These are phyloP conservation scores for Lasioglossum morio DNA, from an alignment of 2,888 invertebrate genomes.

Conservation along the genomic window DNA sequence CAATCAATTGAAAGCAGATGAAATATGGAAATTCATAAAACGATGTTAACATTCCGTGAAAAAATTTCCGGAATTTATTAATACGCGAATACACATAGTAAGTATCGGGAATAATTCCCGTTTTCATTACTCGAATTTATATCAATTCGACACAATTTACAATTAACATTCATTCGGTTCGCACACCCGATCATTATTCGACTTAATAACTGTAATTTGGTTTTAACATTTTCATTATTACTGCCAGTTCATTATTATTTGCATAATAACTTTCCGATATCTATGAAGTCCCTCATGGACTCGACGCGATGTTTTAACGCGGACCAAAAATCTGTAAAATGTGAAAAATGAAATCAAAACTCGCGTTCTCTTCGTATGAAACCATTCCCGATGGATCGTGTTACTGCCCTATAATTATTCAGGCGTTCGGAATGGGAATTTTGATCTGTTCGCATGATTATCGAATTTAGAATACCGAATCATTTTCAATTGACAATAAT, in stretches of 20 bases:
- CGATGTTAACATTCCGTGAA: neutral
- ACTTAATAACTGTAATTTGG: conserved; percentile 5
- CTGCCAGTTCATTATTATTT: neutral
- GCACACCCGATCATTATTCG: neutral
- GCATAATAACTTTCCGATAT: neutral
- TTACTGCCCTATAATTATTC: neutral
- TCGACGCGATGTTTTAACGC: neutral
- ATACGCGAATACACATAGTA: neutral
- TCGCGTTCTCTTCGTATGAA: neutral
- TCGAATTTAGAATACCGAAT: neutral
- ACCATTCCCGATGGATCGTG: neutral
- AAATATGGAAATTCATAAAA: neutral
- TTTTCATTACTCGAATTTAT: neutral
- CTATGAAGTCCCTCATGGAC: neutral
- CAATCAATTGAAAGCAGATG: neutral
- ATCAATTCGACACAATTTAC: neutral
- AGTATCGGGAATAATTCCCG: neutral
- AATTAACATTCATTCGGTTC: neutral
- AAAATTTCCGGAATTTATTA: neutral
- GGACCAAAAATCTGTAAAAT: neutral
- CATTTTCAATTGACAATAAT: neutral
- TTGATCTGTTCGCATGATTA: neutral
- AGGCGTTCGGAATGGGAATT: neutral
- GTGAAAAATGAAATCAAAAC: neutral
- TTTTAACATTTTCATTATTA: conserved; percentile 2